A percentile compares a stretch with the other conserved stretches of the same genome.
These are phyloP conservation scores for Oscheius sp. DNA, from an alignment of 2,888 invertebrate genomes.

Conservation along the genomic window DNA sequence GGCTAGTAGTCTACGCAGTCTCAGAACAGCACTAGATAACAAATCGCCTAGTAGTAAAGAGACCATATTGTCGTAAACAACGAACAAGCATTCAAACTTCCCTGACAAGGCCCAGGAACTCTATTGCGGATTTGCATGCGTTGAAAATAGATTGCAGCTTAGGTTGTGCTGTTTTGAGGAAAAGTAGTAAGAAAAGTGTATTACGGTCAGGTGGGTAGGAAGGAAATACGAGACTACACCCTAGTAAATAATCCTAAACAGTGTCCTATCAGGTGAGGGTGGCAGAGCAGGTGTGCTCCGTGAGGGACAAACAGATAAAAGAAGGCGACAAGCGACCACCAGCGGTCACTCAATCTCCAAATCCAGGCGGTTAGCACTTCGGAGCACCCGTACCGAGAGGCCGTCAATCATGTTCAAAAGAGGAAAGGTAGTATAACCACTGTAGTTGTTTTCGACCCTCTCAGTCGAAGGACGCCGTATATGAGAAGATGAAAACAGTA, in stretches of 20 bases:
- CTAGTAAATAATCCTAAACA: constrained; percentile 20
- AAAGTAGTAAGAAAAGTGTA: constrained; percentile 8
- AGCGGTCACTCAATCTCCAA: constrained; percentile 11
- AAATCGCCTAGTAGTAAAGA: too few relatives aligned
- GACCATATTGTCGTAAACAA: too few relatives aligned
- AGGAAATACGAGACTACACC: too few relatives aligned
- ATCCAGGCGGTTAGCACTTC: constrained; percentile 3
- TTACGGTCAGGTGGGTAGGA: too few relatives aligned
- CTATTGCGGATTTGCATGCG: too few relatives aligned
- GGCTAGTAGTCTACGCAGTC: too few relatives aligned
- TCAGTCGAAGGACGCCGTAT: background rate
- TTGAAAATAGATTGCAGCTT: constrained; percentile 19
- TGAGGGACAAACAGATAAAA: constrained; percentile 32
- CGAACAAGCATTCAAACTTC: too few relatives aligned
- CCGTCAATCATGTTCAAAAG: constrained; percentile 4
- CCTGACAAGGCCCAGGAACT: too few relatives aligned
- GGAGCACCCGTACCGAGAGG: background rate
- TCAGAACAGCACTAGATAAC: too few relatives aligned
- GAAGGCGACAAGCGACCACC: constrained; percentile 25
- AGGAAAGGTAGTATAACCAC: constrained; percentile 4
- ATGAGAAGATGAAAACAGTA: constrained; percentile 12
- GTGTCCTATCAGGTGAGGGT: constrained; percentile 13
- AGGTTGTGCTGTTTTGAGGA: background rate
- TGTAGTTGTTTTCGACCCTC: constrained; percentile 19
- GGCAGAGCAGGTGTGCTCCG: constrained; percentile 5